Percentiles rank a stretch among this genome's conserved stretches.
These are phyloP conservation scores for Sussaba pulchella DNA, from an alignment of 2,888 invertebrate species.

Conservation along the genomic window DNA sequence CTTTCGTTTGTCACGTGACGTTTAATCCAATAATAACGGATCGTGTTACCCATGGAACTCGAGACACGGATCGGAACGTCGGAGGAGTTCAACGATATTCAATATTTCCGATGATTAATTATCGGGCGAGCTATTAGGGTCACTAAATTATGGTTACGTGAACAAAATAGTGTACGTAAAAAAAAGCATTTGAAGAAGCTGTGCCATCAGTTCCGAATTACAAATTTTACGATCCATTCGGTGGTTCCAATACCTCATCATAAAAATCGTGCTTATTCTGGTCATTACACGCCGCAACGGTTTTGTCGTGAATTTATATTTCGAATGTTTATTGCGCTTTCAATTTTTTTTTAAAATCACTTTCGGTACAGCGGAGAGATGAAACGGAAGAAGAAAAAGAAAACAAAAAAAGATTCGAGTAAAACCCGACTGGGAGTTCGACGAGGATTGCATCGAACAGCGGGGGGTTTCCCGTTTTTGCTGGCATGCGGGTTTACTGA, in stretches of 20 bases:
- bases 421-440: not conserved
- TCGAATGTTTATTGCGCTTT: slow-evolving; percentile 18
- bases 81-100: slow-evolving; percentile 1
- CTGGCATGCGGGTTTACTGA: not conserved
- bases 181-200: not conserved
- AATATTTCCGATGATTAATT: slow-evolving; percentile 8
- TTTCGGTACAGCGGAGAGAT: not conserved
- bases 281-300: not conserved
- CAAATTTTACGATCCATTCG: slow-evolving; percentile 2
- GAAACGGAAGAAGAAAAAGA: not conserved
- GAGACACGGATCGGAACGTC: not conserved
- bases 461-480: not conserved
- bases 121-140: not conserved
- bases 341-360: not conserved
- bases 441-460: not conserved
- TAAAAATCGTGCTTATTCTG: slow-evolving; percentile 29
- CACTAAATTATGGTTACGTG: not conserved
- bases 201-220: slow-evolving; percentile 8
- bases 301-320: slow-evolving; percentile 21
- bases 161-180: no score
- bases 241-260: slow-evolving; percentile 1
- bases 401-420: not conserved
- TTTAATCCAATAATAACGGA: slow-evolving; percentile 15
- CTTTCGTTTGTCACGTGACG: slow-evolving; percentile 37
- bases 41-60: not conserved